Evolutionary conservation across 2,888 invertebrate genomes (phyloP), one percentile per base, ranked within the genome.

Genomic region (Pandemis cinnamomeana): DNA sequence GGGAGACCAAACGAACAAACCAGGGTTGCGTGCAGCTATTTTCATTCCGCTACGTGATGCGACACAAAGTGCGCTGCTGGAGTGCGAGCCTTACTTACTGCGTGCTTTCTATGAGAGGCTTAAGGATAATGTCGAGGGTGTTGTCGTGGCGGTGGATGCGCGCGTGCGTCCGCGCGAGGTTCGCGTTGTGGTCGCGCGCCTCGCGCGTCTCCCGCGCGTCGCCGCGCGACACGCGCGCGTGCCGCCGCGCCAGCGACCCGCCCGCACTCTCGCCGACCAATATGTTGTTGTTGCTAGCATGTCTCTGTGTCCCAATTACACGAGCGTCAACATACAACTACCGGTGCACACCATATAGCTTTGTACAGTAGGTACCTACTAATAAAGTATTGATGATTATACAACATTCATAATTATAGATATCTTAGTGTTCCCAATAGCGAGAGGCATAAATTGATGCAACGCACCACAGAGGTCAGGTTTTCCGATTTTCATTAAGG

Each of bases 211-310:
- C 69, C 72, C 78, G 73, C 78, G 76, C 76, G 84, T 82, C 81
- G 89, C 90, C 75, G 58, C 90, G 87, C 84, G 91, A 80, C 77
- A 91, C 89, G 77, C 92, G 89, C 85, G 86, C 89, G 89, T 91
- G 89, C 80, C 92, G 88, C 82, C 93, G 89, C 86, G 93, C 91
- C 90, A 94, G 90, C 82, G 93, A 93, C 60, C 92, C 93, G 90
- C 91, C 72, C 41, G 71, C 7, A 7, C 48, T 90, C 87, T 92
- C 92, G 86, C 91, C 93, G 83, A 90, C 89, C 91, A 93, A 84
- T 89, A 94, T 93, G 94, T 94, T 94, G 94, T 94, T 94, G 94
- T 94, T 94, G 93, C 94, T 94, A 93, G 94, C 94, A 91, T 94
- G 94, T 91, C 94, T 94, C 94, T 94, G 94, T 88, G 89, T 86